These are phyloP conservation scores for Etheostoma perlongum DNA, from an alignment of 2,797 vertebrate species.

Conservation along the genomic window DNA sequence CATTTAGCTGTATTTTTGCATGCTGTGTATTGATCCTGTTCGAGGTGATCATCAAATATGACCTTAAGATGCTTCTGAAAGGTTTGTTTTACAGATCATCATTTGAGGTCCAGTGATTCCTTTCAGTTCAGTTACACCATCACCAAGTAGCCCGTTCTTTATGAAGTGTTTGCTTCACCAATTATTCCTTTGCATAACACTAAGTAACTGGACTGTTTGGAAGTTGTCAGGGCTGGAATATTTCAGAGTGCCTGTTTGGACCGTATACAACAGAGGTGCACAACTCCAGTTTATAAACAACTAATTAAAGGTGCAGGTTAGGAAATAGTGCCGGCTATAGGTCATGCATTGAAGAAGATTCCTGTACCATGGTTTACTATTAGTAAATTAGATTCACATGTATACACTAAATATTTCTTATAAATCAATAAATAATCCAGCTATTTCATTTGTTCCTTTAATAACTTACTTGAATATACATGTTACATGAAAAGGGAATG, in stretches of 20 bases:
- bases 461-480: neutral
- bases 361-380: neutral
- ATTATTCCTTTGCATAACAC: slow-evolving; percentile 52
- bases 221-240: slow-evolving; percentile 44
- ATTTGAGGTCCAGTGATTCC: slow-evolving; percentile 31
- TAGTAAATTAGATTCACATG: slow-evolving; percentile 1
- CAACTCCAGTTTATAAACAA: slow-evolving; percentile 61
- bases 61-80: slow-evolving; percentile 20
- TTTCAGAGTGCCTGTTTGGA: slow-evolving; percentile 40
- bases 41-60: slow-evolving; percentile 14
- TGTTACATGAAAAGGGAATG: slow-evolving; percentile 2
- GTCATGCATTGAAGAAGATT: neutral
- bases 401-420: neutral
- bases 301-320: slow-evolving; percentile 1
- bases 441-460: slow-evolving; percentile 14
- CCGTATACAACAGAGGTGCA: slow-evolving; percentile 51
- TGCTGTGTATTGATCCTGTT: slow-evolving; percentile 17
- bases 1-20: slow-evolving; percentile 21
- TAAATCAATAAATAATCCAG: neutral
- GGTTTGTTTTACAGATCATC: slow-evolving; percentile 27
- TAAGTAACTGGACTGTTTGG: slow-evolving; percentile 56
- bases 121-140: slow-evolving; percentile 42
- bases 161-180: slow-evolving; percentile 78
- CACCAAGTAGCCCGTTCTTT: slow-evolving; percentile 69
- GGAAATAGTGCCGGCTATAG: neutral